Conservation (phyloP, 2,113 vertebrate species). For the Thalassoma bifasciatum region DNA sequence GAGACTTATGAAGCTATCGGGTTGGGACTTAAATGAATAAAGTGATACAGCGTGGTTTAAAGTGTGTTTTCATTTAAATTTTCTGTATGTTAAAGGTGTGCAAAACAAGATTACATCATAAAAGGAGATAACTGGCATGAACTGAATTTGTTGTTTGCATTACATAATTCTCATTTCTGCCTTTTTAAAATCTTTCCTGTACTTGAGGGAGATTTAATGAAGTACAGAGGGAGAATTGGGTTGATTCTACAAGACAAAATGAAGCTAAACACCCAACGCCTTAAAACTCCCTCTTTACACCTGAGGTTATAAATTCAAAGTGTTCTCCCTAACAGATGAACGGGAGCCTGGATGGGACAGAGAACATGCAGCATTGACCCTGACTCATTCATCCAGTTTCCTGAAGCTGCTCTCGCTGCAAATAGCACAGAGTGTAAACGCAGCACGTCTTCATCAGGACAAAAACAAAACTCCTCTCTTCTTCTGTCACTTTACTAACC, state of each 20-base stretch:
- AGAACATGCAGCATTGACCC: background rate
- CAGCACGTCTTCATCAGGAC: conserved; percentile 58
- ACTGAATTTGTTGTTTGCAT: conserved; percentile 12
- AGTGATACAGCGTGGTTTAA: background rate
- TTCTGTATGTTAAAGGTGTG: background rate
- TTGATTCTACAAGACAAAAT: too few species aligned
- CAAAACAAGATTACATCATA: conserved; percentile 27
- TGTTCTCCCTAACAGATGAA: conserved; percentile 19
- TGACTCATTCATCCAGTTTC: conserved; percentile 18
- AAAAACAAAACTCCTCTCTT: conserved; percentile 69
- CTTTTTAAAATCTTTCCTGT: background rate
- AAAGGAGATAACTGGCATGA: too few species aligned
- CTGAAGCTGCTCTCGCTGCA: conserved; percentile 9
- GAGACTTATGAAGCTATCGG: background rate
- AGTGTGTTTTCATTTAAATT: background rate
- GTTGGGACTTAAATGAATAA: background rate
- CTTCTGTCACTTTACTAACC: conserved; percentile 64
- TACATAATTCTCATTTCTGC: background rate
- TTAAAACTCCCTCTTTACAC: too few species aligned
- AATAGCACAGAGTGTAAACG: conserved; percentile 6
- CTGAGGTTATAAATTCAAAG: background rate
- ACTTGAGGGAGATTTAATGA: background rate
- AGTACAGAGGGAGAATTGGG: background rate
- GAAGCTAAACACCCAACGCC: too few species aligned
- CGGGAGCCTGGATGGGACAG: background rate